Evolutionary conservation across 2,113 vertebrate species (phyloP).

Genomic region (Romanogobio albipinnatus): DNA sequence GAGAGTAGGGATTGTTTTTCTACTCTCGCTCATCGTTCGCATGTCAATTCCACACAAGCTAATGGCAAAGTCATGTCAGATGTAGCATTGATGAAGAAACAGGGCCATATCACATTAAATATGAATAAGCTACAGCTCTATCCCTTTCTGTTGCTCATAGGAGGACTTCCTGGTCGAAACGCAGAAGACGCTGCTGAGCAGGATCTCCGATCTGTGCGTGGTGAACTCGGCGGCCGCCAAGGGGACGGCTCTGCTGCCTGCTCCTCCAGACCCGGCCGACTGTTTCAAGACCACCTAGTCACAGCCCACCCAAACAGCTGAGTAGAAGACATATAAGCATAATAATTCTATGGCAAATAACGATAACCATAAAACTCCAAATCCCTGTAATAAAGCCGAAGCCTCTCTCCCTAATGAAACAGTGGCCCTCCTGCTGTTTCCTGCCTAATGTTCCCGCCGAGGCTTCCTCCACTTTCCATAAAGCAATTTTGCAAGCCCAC

Average conservation of each 20-base stretch:
- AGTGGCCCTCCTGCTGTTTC: constrained; percentile 64
- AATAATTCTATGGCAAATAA: constrained; percentile 70
- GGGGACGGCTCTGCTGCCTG: not conserved
- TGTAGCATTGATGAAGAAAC: constrained; percentile 11
- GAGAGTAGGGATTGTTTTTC: constrained; percentile 41
- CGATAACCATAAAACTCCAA: constrained; percentile 73
- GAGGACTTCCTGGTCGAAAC: constrained; percentile 74
- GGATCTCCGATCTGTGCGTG: constrained; percentile 68
- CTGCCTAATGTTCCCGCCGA: constrained; percentile 66
- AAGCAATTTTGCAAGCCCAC: constrained; percentile 73
- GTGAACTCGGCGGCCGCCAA: constrained; percentile 58
- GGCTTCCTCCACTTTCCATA: constrained; percentile 68
- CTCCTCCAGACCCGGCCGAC: not conserved
- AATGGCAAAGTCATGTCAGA: constrained; percentile 36
- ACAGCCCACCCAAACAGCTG: constrained; percentile 60
- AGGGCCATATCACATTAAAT: constrained; percentile 32
- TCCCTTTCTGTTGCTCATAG: constrained; percentile 58
- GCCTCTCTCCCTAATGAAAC: constrained; percentile 70
- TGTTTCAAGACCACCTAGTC: not conserved
- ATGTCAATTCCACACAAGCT: constrained; percentile 22
- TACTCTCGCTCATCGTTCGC: constrained; percentile 24
- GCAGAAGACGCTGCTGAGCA: constrained; percentile 62
- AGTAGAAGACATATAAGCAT: constrained; percentile 66
- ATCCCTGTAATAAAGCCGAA: constrained; percentile 68
- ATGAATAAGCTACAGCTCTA: constrained; percentile 21